phyloP scores from a whole-genome alignment of 2,113 vertebrate genomes.

The Chitala chitala region DNA sequence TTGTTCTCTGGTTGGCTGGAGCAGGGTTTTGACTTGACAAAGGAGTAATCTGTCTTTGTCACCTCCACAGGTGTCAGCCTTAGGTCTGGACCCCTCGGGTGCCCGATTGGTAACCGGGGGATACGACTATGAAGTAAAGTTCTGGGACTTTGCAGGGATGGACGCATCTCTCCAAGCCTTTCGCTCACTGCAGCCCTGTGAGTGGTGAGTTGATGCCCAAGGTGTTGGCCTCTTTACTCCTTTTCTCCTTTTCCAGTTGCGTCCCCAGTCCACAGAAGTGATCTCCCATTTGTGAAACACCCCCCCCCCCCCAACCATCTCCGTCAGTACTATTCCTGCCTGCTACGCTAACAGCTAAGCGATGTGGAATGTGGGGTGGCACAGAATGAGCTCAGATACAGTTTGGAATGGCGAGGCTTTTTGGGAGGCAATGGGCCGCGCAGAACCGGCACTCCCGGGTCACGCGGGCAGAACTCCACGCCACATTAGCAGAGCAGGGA shows the following conservation, averaged over 20 bases:
- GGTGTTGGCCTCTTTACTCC: background rate
- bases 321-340: background rate
- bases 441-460: conserved; percentile 42
- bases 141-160: conserved; percentile 99
- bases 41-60: background rate
- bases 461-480: conserved; percentile 42
- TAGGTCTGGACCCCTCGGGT: conserved; percentile 89
- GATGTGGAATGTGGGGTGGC: background rate
- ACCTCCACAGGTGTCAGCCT: conserved; percentile 77
- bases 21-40: background rate
- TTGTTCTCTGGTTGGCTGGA: too few species aligned
- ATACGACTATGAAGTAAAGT: conserved; percentile 85
- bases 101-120: conserved; percentile 91
- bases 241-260: background rate
- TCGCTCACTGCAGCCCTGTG: conserved; percentile 87
- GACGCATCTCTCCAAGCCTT: conserved; percentile 88
- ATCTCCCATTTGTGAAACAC: too few species aligned
- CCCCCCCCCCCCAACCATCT: background rate
- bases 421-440: conserved; percentile 54
- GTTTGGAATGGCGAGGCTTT: conserved; percentile 40
- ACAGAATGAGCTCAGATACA: background rate
- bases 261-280: too few species aligned
- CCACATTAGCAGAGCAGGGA: conserved; percentile 46
- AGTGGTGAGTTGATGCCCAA: conserved; percentile 69
- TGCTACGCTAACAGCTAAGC: background rate